These are phyloP conservation scores for Dipodomys stephensi DNA, from an alignment of 2,113 vertebrate species.

Conservation along the genomic window DNA sequence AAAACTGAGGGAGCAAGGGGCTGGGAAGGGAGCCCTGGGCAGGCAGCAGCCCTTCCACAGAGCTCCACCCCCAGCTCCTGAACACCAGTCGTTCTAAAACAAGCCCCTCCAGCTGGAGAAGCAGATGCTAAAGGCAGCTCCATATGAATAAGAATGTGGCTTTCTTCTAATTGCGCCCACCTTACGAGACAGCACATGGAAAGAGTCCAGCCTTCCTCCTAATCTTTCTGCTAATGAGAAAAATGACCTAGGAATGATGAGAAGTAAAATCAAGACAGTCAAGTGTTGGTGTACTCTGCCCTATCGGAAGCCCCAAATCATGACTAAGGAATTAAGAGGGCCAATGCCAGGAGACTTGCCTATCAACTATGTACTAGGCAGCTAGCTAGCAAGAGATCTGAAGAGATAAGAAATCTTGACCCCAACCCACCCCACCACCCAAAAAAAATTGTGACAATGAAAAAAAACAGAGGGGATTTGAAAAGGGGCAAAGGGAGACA, in stretches of 20 bases:
- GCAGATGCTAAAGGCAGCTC: conserved; percentile 69
- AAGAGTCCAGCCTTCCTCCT: not conserved
- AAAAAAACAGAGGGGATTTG: not conserved
- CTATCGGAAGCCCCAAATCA: not conserved
- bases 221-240: not conserved
- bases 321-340: not conserved
- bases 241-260: not conserved
- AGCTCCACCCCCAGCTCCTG: conserved; percentile 48
- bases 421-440: not conserved
- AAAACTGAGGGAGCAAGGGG: not conserved
- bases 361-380: not conserved
- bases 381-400: not conserved
- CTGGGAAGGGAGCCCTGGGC: not conserved
- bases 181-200: conserved; percentile 3
- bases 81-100: conserved; percentile 58
- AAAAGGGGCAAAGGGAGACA: too few relatives aligned
- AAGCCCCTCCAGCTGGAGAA: conserved; percentile 72
- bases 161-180: conserved; percentile 59
- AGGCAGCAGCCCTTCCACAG: not conserved
- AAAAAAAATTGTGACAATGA: not conserved
- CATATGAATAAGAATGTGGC: conserved; percentile 56
- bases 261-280: not conserved
- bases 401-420: conserved; percentile 38
- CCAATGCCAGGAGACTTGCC: not conserved
- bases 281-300: not conserved